Base-by-base conservation (phyloP, 2,888 invertebrate species). In the Argynnis bischoffii region DNA sequence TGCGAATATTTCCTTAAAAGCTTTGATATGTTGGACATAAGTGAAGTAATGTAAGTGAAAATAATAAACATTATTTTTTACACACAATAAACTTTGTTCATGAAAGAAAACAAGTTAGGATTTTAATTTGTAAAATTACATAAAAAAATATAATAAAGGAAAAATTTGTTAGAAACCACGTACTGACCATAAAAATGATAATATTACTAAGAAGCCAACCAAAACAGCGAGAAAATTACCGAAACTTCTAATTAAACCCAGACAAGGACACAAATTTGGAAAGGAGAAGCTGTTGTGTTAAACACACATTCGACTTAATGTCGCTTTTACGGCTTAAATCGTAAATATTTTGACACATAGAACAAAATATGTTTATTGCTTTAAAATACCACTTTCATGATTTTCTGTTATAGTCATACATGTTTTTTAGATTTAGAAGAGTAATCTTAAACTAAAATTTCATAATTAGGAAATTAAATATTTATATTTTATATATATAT, bases 291-390 rank as follows among this genome's bases (percentile, higher is more conserved):
- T 60, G 50, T 60, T 66, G 59, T 66, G 60, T 63, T 63, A 53
- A 67, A 63, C n/a, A n/a, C n/a, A n/a, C n/a, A n/a, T 57, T 65
- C 26, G 55, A 53, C 50, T 60, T 63, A 63, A 66, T 46, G 65
- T 60, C 60, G 59, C 59, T 66, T 69, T 64, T 61, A 63, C 35
- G 63, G 46, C 59, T 60, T 18, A 53, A 55, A 48, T 60, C 66
- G 60, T 69, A 66, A 71, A 64, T 60, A 69, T 66, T 35, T 63
- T 65, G 57, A 66, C 64, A 60, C 48, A 48, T 50, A 50, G 21
- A 56, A 55, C 53, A 56, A 54, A 56, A 66, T 53, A 47, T 14
- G 8, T 60, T 54, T 66, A 70, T 60, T 55, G 60, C n/a, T 54
- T 48, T 61, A 65, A 61, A 64, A 55, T 64, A 46, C 13, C 15